These are phyloP conservation scores for Psettodes erumei DNA, from an alignment of 2,113 vertebrate species.

Conservation along the genomic window DNA sequence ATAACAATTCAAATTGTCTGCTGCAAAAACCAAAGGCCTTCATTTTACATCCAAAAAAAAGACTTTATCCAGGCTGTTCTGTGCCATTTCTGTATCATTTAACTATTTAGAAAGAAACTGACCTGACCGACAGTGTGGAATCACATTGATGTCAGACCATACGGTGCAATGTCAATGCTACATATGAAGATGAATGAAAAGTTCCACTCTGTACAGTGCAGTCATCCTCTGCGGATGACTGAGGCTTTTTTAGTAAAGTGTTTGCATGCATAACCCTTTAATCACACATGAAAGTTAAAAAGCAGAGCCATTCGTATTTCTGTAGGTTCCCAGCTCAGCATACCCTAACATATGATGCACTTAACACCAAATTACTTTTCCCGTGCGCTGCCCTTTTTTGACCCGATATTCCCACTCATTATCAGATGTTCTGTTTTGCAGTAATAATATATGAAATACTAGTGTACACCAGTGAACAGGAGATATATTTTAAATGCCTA, in stretches of 20 bases:
- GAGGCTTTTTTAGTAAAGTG: conserved; percentile 24
- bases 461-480: neutral
- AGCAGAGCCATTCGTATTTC: conserved; percentile 12
- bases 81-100: no score
- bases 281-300: conserved; percentile 34
- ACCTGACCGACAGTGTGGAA: neutral
- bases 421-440: conserved; percentile 35
- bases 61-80: neutral
- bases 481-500: conserved; percentile 1
- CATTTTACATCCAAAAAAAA: no score
- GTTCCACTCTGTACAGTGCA: conserved; percentile 27
- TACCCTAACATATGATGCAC: conserved; percentile 16
- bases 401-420: conserved; percentile 6
- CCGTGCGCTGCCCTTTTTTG: conserved; percentile 24
- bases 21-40: neutral
- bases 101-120: neutral
- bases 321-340: conserved; percentile 13
- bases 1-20: neutral
- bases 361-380: conserved; percentile 41
- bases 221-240: conserved; percentile 46
- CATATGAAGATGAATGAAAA: conserved; percentile 45
- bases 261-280: conserved; percentile 58
- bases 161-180: conserved; percentile 5
- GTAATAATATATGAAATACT: conserved; percentile 7
- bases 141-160: conserved; percentile 6